These are phyloP conservation scores for Aphelocoma californica DNA, from an alignment of 2,797 vertebrate species.

Conservation along the genomic window DNA sequence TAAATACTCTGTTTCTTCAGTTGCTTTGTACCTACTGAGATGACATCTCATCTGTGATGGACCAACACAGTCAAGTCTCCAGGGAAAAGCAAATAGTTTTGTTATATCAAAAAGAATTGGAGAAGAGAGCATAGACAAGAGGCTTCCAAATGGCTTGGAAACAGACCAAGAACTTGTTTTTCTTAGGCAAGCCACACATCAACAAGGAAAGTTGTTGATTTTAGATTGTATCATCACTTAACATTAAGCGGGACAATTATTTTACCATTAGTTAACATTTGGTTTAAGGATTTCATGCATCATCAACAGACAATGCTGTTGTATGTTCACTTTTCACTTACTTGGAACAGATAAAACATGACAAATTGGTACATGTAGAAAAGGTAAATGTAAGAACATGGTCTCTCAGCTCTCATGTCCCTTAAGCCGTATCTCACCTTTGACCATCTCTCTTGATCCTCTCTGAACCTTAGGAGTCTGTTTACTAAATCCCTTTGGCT, in stretches of 20 bases:
- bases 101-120: slow-evolving; percentile 11
- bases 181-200: slow-evolving; percentile 7
- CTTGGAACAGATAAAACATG: background rate
- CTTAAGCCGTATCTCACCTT: background rate
- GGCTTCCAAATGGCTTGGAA: slow-evolving; percentile 36
- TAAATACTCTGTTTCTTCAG: background rate
- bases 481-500: background rate
- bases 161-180: slow-evolving; percentile 32
- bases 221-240: background rate
- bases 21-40: slow-evolving; percentile 14
- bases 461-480: background rate
- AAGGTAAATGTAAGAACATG: background rate
- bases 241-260: background rate
- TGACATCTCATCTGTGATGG: background rate
- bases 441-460: background rate
- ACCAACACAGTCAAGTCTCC: background rate
- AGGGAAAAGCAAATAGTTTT: slow-evolving; percentile 9
- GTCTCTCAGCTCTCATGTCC: background rate
- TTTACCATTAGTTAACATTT: slow-evolving; percentile 44
- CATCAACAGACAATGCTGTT: background rate
- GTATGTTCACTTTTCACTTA: background rate
- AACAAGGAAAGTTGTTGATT: background rate
- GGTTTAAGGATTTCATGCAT: slow-evolving; percentile 15
- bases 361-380: background rate
- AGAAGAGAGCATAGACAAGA: slow-evolving; percentile 19